Base-by-base conservation (phyloP, 2,888 invertebrate species). In the Oasisia sp. region DNA sequence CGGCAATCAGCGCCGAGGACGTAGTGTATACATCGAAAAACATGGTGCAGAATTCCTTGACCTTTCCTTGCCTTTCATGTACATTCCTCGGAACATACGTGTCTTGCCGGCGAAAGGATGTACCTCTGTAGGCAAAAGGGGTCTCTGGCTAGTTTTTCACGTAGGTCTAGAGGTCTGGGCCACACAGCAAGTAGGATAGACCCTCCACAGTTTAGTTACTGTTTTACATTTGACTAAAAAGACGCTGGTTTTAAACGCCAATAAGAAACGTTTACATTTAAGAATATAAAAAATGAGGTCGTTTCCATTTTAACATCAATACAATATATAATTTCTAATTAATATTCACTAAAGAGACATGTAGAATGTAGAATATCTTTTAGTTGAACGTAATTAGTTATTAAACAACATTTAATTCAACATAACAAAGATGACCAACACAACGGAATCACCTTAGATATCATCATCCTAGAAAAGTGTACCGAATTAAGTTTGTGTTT, bases 1-100 rank as follows among this genome's bases (percentile, higher is more conserved):
- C 27, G 27, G 74, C 27, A 74, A 74, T 74, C 74, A n/a, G 19
- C 14, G 74, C 74, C 4, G n/a, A 74, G 27, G 74, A 74, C 74
- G n/a, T n/a, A 74, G 74, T 74, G 74, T 74, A 74, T 74, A 74
- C 74, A 74, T 74, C 74, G 19, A 74, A 74, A 74, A 74, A 74
- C 27, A n/a, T 27, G 74, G 74, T 74, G 74, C n/a, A 74, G 27
- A 74, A 74, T 74, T 74, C 74, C n/a, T 50, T 50, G 50, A 50
- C 50, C 50, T 14, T 50, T 50, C 50, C 12, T 14, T 50, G 50
- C 50, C 50, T 50, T 50, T 50, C 50, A 50, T 74, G 74, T 74
- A 27, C 74, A 74, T 74, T 74, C 74, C 27, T 74, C n/a, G 27
- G 27, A 74, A 19, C 19, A 19, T 19, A 74, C 27, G 5, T 19